Evolutionary conservation across 2,113 vertebrate species (phyloP).

Genomic region (Siphamia tubifer): DNA sequence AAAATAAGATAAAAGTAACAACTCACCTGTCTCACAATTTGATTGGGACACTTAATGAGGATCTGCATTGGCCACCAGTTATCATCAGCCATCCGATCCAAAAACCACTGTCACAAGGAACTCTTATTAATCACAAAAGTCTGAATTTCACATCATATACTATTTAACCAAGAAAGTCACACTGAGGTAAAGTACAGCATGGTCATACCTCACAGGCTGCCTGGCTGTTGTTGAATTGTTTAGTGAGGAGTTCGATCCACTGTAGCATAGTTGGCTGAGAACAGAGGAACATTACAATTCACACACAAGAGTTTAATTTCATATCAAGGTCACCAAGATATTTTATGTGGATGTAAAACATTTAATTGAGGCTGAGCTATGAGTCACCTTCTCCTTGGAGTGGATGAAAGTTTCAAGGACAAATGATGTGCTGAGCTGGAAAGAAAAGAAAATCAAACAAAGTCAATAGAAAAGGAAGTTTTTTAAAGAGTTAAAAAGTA

Average conservation of each 20-base stretch:
- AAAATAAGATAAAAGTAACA: not conserved
- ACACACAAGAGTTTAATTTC: not conserved
- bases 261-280: conserved; percentile 97
- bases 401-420: conserved; percentile 99
- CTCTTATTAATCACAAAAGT: not conserved
- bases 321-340: not conserved
- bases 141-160: too few species aligned
- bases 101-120: conserved; percentile 88
- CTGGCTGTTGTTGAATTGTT: conserved; percentile 99
- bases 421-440: conserved; percentile 97
- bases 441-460: conserved; percentile 25
- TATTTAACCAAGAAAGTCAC: not conserved
- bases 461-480: not conserved
- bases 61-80: conserved; percentile 99
- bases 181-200: not conserved
- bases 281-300: not conserved
- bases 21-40: conserved; percentile 95
- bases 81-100: conserved; percentile 99
- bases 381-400: conserved; percentile 96
- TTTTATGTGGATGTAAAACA: too few species aligned
- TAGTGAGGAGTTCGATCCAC: conserved; percentile 98
- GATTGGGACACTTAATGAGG: conserved; percentile 98
- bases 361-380: too few species aligned
- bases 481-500: too few species aligned
- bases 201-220: conserved; percentile 93